Percentiles rank a stretch among this genome's conserved stretches.
Conservation (phyloP, 2,888 invertebrate genomes). For the Alentia gelatinosa region DNA sequence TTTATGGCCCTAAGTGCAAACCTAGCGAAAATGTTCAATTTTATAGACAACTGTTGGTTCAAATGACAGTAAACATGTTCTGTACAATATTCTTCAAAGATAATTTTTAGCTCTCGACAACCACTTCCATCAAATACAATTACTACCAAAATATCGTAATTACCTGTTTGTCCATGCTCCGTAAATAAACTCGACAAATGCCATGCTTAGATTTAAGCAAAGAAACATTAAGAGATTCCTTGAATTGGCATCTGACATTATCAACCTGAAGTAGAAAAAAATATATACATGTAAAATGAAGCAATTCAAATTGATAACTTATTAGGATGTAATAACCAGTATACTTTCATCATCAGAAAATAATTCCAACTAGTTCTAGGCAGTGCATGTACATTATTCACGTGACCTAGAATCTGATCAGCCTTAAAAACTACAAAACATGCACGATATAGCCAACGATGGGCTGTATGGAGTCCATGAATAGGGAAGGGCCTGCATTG, state of each 20-base stretch:
- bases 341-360: slow-evolving; percentile 50
- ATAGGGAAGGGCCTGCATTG: too few species aligned
- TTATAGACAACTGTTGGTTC: too few species aligned
- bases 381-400: too few species aligned
- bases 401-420: too few species aligned
- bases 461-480: too few species aligned
- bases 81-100: too few species aligned
- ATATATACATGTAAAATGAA: neutral
- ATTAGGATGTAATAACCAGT: neutral
- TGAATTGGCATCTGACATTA: slow-evolving; percentile 95
- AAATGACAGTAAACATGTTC: too few species aligned
- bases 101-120: too few species aligned
- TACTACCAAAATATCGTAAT: neutral
- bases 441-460: too few species aligned
- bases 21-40: neutral
- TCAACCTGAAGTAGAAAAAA: slow-evolving; percentile 83
- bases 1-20: slow-evolving; percentile 22
- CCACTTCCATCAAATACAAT: too few species aligned
- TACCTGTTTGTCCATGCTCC: slow-evolving; percentile 85
- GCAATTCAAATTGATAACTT: neutral
- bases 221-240: slow-evolving; percentile 96
- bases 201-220: slow-evolving; percentile 95
- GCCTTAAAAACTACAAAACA: too few species aligned
- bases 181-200: slow-evolving; percentile 96
- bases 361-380: too few species aligned